phyloP scores from a whole-genome alignment of 1,140 invertebrate species.

The Mercenaria mercenaria region DNA sequence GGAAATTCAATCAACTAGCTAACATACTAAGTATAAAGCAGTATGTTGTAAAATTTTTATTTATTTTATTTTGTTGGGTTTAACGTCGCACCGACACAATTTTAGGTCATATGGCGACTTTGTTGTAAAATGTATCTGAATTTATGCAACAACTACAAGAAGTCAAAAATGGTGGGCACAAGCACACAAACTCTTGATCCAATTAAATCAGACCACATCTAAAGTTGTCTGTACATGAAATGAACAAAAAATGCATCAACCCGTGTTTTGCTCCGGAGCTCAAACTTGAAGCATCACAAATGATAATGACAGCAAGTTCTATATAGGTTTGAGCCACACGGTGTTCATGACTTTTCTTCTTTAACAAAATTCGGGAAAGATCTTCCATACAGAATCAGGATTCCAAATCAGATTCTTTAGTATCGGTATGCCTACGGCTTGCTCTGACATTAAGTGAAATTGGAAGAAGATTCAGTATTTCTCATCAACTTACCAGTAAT shows the following conservation, averaged over 20 bases:
- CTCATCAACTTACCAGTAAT: slow-evolving; percentile 25
- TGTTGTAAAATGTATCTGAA: background rate
- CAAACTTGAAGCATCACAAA: background rate
- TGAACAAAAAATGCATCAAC: slow-evolving; percentile 19
- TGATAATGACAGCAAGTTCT: background rate
- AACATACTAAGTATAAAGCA: background rate
- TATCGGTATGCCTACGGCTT: slow-evolving; percentile 10
- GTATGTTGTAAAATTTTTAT: too few species aligned
- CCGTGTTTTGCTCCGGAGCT: slow-evolving; percentile 4
- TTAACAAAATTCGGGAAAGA: background rate
- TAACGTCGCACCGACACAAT: too few species aligned
- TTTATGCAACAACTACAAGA: background rate
- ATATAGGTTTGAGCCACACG: slow-evolving; percentile 17
- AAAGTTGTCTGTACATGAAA: background rate
- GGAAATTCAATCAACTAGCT: too few species aligned
- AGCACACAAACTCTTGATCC: background rate
- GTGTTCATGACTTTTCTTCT: slow-evolving; percentile 23
- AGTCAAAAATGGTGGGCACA: background rate
- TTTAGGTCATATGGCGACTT: too few species aligned
- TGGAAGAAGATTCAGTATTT: slow-evolving; percentile 30
- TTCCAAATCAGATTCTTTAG: slow-evolving; percentile 28
- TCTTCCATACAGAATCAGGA: slow-evolving; percentile 20
- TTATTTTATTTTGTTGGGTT: too few species aligned
- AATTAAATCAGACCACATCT: slow-evolving; percentile 2
- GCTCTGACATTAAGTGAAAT: slow-evolving; percentile 38